phyloP scores from a whole-genome alignment of 2,888 invertebrate genomes.

The Anthrax anthrax region DNA sequence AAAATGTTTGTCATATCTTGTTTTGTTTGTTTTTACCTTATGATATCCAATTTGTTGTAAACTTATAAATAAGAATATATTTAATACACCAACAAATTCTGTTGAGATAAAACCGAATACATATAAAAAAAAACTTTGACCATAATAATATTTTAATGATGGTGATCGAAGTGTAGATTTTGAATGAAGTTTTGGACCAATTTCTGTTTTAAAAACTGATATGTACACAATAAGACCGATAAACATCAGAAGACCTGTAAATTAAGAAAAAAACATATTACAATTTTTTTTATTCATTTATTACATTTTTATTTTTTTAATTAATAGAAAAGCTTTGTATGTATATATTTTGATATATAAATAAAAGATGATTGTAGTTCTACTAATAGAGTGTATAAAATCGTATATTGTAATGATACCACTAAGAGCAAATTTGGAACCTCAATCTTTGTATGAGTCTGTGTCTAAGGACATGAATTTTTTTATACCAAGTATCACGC shows the following conservation, averaged over 20 bases:
- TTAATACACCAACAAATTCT: constrained; percentile 73
- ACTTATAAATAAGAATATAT: constrained; percentile 69
- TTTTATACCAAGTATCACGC: too few relatives aligned
- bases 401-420: too few relatives aligned
- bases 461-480: too few relatives aligned
- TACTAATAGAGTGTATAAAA: too few relatives aligned
- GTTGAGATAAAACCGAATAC: constrained; percentile 71
- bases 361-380: too few relatives aligned
- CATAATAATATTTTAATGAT: constrained; percentile 72
- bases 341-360: too few relatives aligned
- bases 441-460: too few relatives aligned
- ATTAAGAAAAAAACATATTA: constrained; percentile 2
- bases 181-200: constrained; percentile 72
- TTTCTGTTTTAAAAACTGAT: constrained; percentile 81
- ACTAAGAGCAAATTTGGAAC: too few relatives aligned
- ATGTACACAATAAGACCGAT: constrained; percentile 87
- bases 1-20: too few relatives aligned
- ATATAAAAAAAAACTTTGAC: constrained; percentile 75
- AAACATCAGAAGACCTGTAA: constrained; percentile 70
- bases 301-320: too few relatives aligned
- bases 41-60: constrained; percentile 31
- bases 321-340: too few relatives aligned
- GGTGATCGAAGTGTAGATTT: constrained; percentile 64
- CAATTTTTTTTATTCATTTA: too few relatives aligned
- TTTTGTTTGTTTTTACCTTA: constrained; percentile 20